Conservation (phyloP, 1,140 invertebrate species). For the Amphibalanus amphitrite region DNA sequence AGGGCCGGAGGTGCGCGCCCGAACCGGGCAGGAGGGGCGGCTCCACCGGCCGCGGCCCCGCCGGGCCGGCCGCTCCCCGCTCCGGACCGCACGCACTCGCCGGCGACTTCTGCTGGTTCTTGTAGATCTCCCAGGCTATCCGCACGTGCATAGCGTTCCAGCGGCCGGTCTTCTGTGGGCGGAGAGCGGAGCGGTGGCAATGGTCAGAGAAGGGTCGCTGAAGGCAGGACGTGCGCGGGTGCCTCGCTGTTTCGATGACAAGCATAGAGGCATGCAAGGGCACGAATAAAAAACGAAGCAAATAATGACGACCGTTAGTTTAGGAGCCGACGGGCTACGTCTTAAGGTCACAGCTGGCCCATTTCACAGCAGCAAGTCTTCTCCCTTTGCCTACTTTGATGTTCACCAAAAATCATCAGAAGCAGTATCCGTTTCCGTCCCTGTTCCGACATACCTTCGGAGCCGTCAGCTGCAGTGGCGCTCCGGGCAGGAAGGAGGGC, state of each 20-base stretch:
- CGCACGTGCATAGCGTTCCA: constrained; percentile 97
- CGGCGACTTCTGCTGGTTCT: constrained; percentile 59
- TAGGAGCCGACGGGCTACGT: too few species aligned
- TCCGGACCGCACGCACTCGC: too few species aligned
- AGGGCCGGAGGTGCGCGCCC: background rate
- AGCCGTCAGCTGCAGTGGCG: background rate
- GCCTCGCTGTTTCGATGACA: too few species aligned
- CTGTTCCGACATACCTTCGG: background rate
- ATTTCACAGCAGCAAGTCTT: background rate
- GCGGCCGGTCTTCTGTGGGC: constrained; percentile 72
- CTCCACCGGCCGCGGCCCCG: background rate
- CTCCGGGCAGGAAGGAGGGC: background rate
- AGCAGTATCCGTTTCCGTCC: background rate
- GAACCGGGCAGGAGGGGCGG: background rate
- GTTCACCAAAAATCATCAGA: background rate
- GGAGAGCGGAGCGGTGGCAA: background rate
- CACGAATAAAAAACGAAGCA: too few species aligned
- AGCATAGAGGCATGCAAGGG: too few species aligned
- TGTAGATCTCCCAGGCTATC: constrained; percentile 94
- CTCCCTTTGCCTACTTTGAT: background rate
- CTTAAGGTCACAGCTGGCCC: background rate
- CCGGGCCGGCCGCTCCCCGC: too few species aligned
- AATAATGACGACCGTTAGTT: too few species aligned
- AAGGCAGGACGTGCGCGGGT: too few species aligned
- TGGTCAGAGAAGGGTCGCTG: background rate